A percentile compares a stretch with the other conserved stretches of the same genome.
These are phyloP conservation scores for Sminthopsis crassicaudata DNA, from an alignment of 2,113 vertebrate genomes.

Conservation along the genomic window DNA sequence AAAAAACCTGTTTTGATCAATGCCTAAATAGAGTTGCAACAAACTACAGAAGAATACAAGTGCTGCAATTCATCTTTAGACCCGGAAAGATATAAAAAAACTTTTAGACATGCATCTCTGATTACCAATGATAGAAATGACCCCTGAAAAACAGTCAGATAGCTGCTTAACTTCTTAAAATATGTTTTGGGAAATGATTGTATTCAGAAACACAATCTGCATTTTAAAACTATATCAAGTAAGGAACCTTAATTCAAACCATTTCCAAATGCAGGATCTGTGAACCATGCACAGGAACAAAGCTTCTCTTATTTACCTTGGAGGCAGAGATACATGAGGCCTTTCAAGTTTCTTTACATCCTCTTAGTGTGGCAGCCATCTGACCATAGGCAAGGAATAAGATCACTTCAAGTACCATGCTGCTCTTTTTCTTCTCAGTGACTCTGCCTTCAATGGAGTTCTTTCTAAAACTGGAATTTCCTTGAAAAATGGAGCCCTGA, in stretches of 20 bases:
- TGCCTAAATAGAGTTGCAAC: not conserved
- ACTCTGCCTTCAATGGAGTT: not conserved
- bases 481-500: constrained; percentile 3
- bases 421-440: constrained; percentile 15
- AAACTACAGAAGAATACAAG: constrained; percentile 6
- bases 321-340: constrained; percentile 17
- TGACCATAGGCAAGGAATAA: not conserved
- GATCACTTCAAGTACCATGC: constrained; percentile 10
- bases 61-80: not conserved
- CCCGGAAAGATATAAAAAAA: not conserved
- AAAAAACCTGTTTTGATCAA: not conserved
- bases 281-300: constrained; percentile 55
- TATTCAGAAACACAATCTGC: constrained; percentile 72
- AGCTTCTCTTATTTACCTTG: constrained; percentile 42
- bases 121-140: not conserved
- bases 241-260: constrained; percentile 71
- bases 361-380: not conserved
- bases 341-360: not conserved
- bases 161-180: constrained; percentile 74
- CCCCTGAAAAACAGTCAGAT: constrained; percentile 17
- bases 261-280: constrained; percentile 67
- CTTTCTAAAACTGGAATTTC: not conserved
- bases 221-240: constrained; percentile 79
- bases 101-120: constrained; percentile 2
- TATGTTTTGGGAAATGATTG: constrained; percentile 68